phyloP scores from a whole-genome alignment of 2,888 invertebrate genomes.

The Pyrochroa serraticornis region DNA sequence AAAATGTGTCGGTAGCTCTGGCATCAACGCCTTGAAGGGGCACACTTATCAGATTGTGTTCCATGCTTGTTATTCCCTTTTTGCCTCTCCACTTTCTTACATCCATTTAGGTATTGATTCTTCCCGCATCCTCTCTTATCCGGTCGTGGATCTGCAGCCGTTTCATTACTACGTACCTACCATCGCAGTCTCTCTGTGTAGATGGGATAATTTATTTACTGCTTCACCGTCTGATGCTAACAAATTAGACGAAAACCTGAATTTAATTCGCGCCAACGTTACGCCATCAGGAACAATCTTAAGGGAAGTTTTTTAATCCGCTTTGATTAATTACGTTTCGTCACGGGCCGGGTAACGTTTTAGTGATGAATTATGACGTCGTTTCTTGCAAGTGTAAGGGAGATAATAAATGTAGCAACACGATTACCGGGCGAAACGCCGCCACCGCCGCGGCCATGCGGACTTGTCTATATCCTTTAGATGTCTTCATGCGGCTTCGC shows the following conservation, averaged over 20 bases:
- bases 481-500: slow-evolving; percentile 45
- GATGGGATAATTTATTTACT: slow-evolving; percentile 32
- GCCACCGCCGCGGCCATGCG: slow-evolving; percentile 25
- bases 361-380: slow-evolving; percentile 40
- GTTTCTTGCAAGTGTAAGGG: slow-evolving; percentile 14
- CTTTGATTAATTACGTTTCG: slow-evolving; percentile 45
- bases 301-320: slow-evolving; percentile 39
- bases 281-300: slow-evolving; percentile 32
- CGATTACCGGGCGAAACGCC: slow-evolving; percentile 26
- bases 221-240: slow-evolving; percentile 9
- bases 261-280: slow-evolving; percentile 34
- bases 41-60: slow-evolving; percentile 49
- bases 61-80: slow-evolving; percentile 44
- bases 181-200: no score
- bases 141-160: slow-evolving; percentile 22
- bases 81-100: slow-evolving; percentile 36
- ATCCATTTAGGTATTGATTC: slow-evolving; percentile 42
- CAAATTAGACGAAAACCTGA: slow-evolving; percentile 28
- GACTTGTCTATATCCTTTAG: slow-evolving; percentile 36
- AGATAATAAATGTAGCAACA: slow-evolving; percentile 38
- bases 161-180: slow-evolving; percentile 13
- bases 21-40: slow-evolving; percentile 34
- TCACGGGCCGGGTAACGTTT: slow-evolving; percentile 33
- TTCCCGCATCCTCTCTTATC: slow-evolving; percentile 32
- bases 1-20: slow-evolving; percentile 20